A percentile compares a stretch with the other conserved stretches of the same genome.
These are phyloP conservation scores for Abscondita cerata DNA, from an alignment of 2,888 invertebrate genomes.

Conservation along the genomic window DNA sequence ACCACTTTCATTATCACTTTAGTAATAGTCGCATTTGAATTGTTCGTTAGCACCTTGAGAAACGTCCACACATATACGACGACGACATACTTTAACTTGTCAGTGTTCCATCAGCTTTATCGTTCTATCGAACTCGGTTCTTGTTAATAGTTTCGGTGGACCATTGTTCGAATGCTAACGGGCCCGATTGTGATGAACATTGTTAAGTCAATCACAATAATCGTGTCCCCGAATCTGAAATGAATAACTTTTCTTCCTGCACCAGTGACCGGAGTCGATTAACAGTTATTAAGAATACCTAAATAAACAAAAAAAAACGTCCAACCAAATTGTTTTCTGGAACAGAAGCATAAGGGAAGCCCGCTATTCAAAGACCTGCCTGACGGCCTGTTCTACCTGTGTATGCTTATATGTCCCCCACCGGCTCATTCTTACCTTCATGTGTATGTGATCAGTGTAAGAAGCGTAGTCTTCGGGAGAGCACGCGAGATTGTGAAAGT, in stretches of 20 bases:
- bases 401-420: constrained; percentile 57
- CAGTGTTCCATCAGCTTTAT: constrained; percentile 53
- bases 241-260: neutral
- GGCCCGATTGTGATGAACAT: constrained; percentile 50
- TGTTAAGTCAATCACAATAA: constrained; percentile 55
- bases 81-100: constrained; percentile 45
- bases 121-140: constrained; percentile 43
- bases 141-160: constrained; percentile 51
- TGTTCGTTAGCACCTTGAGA: constrained; percentile 31
- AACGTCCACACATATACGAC: constrained; percentile 18
- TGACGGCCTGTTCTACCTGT: constrained; percentile 54
- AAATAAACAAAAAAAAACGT: constrained; percentile 39
- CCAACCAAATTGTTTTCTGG: constrained; percentile 35
- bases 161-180: constrained; percentile 52
- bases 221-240: constrained; percentile 12
- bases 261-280: constrained; percentile 26
- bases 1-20: constrained; percentile 3
- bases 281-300: constrained; percentile 36
- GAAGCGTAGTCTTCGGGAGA: constrained; percentile 58
- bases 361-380: constrained; percentile 45
- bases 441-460: constrained; percentile 60
- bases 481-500: constrained; percentile 52
- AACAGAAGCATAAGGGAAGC: constrained; percentile 36
- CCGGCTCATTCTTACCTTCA: constrained; percentile 59
- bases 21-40: constrained; percentile 19